These are phyloP conservation scores for Dromas ardeola DNA, from an alignment of 2,113 vertebrate genomes.

Conservation along the genomic window DNA sequence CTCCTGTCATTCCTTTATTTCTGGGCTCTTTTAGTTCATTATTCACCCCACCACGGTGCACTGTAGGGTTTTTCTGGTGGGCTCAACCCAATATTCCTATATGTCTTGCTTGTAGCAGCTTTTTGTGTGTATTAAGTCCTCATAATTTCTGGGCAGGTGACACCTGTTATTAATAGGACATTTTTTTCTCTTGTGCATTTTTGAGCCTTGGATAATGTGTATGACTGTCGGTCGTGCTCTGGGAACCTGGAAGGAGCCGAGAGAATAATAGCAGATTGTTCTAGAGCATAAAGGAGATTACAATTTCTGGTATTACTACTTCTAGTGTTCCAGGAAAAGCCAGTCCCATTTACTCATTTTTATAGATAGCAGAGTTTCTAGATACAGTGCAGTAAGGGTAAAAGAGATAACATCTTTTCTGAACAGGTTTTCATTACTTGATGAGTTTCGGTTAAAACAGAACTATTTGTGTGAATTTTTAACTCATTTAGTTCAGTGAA, in stretches of 20 bases:
- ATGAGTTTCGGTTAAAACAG: background rate
- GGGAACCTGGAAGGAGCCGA: background rate
- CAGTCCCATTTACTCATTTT: background rate
- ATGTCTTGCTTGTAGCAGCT: background rate
- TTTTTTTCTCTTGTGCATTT: background rate
- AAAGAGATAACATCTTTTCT: background rate
- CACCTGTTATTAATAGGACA: background rate
- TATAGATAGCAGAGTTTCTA: background rate
- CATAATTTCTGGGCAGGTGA: background rate
- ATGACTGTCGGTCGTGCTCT: background rate
- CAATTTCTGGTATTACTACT: background rate
- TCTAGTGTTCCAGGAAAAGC: background rate
- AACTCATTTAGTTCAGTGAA: background rate
- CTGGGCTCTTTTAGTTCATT: background rate
- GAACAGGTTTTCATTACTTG: background rate
- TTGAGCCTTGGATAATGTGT: background rate
- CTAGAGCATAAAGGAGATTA: background rate
- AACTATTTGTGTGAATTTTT: background rate
- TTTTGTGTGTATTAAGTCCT: background rate
- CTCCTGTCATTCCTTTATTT: background rate
- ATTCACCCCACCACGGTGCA: background rate
- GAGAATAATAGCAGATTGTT: background rate
- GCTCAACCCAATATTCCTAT: background rate
- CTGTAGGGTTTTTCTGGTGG: background rate
- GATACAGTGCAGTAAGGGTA: background rate